phyloP scores from a whole-genome alignment of 2,888 invertebrate species.

The Desoria tigrina region DNA sequence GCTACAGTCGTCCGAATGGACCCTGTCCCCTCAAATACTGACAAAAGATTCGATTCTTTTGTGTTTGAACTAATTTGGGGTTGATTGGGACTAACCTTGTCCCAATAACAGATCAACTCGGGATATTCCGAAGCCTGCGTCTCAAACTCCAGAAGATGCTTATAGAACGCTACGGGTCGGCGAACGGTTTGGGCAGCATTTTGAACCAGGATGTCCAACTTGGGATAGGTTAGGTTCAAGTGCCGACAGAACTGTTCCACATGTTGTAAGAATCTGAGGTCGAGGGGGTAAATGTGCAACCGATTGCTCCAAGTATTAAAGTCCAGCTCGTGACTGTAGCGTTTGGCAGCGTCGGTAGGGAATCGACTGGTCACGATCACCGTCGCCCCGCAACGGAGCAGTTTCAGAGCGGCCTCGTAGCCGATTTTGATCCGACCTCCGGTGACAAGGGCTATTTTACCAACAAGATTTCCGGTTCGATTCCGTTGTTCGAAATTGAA shows the following conservation, averaged over 20 bases:
- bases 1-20: too few relatives aligned
- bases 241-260: constrained; percentile 29
- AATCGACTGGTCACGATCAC: constrained; percentile 35
- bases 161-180: constrained; percentile 29
- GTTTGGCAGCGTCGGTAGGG: constrained; percentile 30
- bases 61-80: too few relatives aligned
- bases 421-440: constrained; percentile 43
- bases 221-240: constrained; percentile 3
- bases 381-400: constrained; percentile 26
- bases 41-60: too few relatives aligned
- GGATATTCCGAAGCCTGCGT: too few relatives aligned
- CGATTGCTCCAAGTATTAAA: constrained; percentile 21
- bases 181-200: constrained; percentile 40
- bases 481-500: constrained; percentile 17
- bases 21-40: too few relatives aligned
- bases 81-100: too few relatives aligned
- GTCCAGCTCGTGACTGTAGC: constrained; percentile 25
- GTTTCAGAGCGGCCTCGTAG: constrained; percentile 27
- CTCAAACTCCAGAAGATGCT: constrained; percentile 7
- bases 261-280: constrained; percentile 17
- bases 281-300: constrained; percentile 28
- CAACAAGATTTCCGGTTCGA: constrained; percentile 17
- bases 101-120: too few relatives aligned
- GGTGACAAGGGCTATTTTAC: constrained; percentile 30
- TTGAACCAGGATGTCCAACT: constrained; percentile 36